Evolutionary conservation across 2,113 vertebrate genomes (phyloP), one percentile per base, ranked within the genome.

Genomic region (Tichodroma muraria): DNA sequence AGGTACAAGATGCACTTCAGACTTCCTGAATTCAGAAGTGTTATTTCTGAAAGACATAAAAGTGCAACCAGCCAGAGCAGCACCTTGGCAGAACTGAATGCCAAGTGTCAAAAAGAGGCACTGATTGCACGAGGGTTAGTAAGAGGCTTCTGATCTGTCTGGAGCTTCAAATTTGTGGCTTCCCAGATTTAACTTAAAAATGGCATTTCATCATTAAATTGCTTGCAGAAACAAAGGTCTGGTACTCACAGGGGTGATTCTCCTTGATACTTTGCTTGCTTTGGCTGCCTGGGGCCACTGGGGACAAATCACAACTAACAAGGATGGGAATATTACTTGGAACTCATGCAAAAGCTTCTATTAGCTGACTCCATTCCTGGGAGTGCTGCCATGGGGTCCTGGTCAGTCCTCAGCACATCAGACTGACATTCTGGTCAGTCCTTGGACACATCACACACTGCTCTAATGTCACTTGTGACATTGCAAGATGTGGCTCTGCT

Each of bases 41-140:
- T 35, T 57, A 8, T 10, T 90, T 38, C 64, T 66, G 84, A 73
- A 63, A 40, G 44, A 42, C 9, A 10, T 5, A 14, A 45, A 91
- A 83, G 38, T 4, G 52, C 40, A 80, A 37, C 42, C 68, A 73
- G 65, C 4, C 20, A 13, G 38, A 63, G 37, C 23, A 33, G 50
- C 33, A 44, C 20, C 45, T 11, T 30, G 21, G 40, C 47, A 69
- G 40, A 64, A 27, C 15, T 0, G 0, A 73, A 30, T 9, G 3
- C 18, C 27, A 57, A 66, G 40, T 4, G 40, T 44, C 16, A 52
- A 45, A 84, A 75, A 66, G 19, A 18, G 17, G 64, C 33, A 77
- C 33, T 49, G 60, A 57, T 60, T 60, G 14, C 14, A 42, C 2
- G 4, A 52, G 13, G 31, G 21, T 56, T 56, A 22, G 23, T 19